These are phyloP conservation scores for Ephydatia muelleri DNA, from an alignment of 37 sponge, comb jelly and placozoan genomes.

Conservation along the genomic window DNA sequence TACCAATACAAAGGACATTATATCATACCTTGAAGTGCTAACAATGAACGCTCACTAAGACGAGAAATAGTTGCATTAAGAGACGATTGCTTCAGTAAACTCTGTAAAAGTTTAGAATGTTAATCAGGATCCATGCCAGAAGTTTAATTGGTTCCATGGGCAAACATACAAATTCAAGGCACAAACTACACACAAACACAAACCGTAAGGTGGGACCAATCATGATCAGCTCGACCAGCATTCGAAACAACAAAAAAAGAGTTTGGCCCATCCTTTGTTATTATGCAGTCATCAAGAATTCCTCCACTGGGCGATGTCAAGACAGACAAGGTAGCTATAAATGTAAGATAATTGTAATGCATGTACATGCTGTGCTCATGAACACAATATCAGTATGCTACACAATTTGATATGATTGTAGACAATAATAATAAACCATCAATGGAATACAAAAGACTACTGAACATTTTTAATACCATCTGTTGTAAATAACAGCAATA, in stretches of 20 bases:
- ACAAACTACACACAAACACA: slow-evolving; percentile 2
- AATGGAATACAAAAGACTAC: no score
- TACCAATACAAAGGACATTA: neutral
- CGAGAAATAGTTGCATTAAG: slow-evolving; percentile 23
- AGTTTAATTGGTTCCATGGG: no score
- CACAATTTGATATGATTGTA: no score
- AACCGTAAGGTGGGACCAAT: slow-evolving; percentile 67
- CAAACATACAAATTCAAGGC: neutral
- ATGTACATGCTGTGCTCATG: neutral
- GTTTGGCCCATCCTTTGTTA: slow-evolving; percentile 63
- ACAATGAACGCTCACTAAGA: slow-evolving; percentile 42
- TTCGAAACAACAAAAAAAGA: slow-evolving; percentile 90
- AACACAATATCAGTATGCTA: no score
- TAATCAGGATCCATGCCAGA: neutral
- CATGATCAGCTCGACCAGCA: slow-evolving; percentile 94
- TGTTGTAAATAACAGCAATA: no score
- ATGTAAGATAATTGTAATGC: neutral
- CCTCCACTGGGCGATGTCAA: slow-evolving; percentile 88
- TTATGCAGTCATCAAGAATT: slow-evolving; percentile 94
- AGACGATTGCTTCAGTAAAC: neutral
- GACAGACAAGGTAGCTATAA: slow-evolving; percentile 75
- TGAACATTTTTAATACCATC: no score
- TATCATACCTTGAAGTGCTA: slow-evolving; percentile 81
- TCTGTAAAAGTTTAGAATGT: neutral
- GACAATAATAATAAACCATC: no score